These are phyloP conservation scores for Uromys caudimaculatus DNA, from an alignment of 2,797 vertebrate genomes.

Conservation along the genomic window DNA sequence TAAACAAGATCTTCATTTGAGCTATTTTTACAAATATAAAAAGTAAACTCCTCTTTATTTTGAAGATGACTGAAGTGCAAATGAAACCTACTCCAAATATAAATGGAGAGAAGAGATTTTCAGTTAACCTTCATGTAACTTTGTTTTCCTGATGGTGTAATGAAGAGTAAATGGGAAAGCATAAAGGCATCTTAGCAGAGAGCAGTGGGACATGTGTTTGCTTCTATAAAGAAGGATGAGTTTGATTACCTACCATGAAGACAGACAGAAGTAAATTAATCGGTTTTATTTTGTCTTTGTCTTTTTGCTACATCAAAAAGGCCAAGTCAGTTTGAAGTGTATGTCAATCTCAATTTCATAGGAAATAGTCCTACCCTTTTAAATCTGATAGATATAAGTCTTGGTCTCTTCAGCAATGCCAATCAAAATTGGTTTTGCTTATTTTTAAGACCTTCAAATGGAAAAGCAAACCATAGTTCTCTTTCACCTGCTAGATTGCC, in stretches of 20 bases:
- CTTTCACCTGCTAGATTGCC: no score
- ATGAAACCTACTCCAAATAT: background rate
- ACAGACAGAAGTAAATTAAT: constrained; percentile 59
- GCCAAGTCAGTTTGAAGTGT: background rate
- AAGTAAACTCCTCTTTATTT: background rate
- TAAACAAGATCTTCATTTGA: background rate
- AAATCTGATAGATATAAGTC: constrained; percentile 47
- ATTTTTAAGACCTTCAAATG: no score
- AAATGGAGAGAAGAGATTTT: background rate
- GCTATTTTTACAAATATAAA: constrained; percentile 7
- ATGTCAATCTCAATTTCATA: constrained; percentile 24
- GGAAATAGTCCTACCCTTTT: constrained; percentile 15
- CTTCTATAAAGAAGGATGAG: background rate
- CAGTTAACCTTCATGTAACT: constrained; percentile 3
- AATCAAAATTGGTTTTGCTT: no score
- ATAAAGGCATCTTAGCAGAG: background rate
- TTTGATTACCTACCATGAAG: background rate
- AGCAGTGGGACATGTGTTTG: background rate
- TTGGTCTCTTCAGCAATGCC: background rate
- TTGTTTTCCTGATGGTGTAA: constrained; percentile 16
- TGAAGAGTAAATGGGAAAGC: constrained; percentile 28
- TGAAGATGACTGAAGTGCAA: constrained; percentile 21
- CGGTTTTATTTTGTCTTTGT: constrained; percentile 19
- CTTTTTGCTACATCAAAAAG: constrained; percentile 14
- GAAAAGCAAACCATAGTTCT: no score